Percentiles rank a stretch among this genome's conserved stretches.
phyloP scores from a whole-genome alignment of 1,140 invertebrate genomes.

The Sipha flava region DNA sequence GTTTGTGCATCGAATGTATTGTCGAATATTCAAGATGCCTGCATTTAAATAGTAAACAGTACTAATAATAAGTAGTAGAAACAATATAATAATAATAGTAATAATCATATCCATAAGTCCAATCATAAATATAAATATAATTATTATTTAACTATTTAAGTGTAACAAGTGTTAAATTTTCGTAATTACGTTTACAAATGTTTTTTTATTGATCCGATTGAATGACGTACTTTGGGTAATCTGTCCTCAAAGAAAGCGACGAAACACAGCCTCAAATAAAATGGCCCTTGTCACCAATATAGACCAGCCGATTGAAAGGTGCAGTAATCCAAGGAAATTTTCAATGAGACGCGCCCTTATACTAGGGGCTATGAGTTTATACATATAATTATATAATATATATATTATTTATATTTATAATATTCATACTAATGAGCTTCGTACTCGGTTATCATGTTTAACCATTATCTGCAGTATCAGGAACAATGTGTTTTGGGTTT shows the following conservation, averaged over 20 bases:
- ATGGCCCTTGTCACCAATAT: conserved; percentile 30
- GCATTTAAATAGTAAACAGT: conserved; percentile 29
- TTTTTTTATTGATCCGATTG: conserved; percentile 22
- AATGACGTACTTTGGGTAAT: conserved; percentile 16
- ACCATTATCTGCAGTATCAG: background rate
- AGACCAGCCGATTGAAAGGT: conserved; percentile 29
- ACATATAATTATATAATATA: background rate
- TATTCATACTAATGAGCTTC: background rate
- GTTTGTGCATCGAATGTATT: conserved; percentile 32
- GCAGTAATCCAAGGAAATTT: conserved; percentile 12
- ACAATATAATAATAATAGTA: conserved; percentile 22
- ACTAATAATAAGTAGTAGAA: conserved; percentile 33
- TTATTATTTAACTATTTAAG: conserved; percentile 31
- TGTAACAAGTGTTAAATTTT: conserved; percentile 31
- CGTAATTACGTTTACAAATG: conserved; percentile 17
- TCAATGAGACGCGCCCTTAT: background rate
- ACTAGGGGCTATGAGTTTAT: background rate
- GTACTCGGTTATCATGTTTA: background rate
- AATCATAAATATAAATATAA: conserved; percentile 33
- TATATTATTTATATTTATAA: background rate
- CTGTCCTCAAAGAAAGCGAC: conserved; percentile 30
- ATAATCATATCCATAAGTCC: conserved; percentile 22
- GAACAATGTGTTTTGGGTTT: background rate
- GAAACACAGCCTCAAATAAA: conserved; percentile 28
- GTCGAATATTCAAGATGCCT: conserved; percentile 31